These are phyloP conservation scores for Sthenelais limicola DNA, from an alignment of 2,888 invertebrate genomes.

Conservation along the genomic window DNA sequence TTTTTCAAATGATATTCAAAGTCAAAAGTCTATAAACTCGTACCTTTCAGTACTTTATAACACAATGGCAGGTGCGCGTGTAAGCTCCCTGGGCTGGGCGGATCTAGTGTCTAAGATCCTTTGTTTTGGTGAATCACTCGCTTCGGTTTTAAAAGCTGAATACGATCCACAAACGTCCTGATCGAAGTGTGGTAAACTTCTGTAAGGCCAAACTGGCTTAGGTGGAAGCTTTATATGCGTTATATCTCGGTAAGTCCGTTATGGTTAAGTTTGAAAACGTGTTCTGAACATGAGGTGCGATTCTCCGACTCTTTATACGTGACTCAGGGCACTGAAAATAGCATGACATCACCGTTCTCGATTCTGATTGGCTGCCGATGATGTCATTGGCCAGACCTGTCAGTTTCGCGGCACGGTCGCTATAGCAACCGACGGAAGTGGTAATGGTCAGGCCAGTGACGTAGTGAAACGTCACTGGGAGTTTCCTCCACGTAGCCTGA, in stretches of 20 bases:
- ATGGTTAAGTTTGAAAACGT: constrained; percentile 23
- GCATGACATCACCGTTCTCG: constrained; percentile 44
- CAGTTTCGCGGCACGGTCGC: constrained; percentile 21
- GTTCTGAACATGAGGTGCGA: constrained; percentile 11
- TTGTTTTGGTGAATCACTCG: constrained; percentile 24
- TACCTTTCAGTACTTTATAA: too few species aligned
- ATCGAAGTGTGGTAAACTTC: too few species aligned
- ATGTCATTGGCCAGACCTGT: constrained; percentile 35
- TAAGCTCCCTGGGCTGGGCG: not conserved
- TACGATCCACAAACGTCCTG: not conserved
- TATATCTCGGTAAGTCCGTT: too few species aligned
- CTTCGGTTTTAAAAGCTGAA: not conserved
- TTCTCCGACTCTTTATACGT: constrained; percentile 10
- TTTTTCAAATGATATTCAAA: not conserved
- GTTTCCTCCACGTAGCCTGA: constrained; percentile 11
- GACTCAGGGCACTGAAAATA: constrained; percentile 43
- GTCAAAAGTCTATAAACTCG: constrained; percentile 29
- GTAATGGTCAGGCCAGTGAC: constrained; percentile 18
- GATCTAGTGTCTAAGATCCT: constrained; percentile 25
- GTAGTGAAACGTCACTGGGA: not conserved
- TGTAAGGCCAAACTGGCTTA: too few species aligned
- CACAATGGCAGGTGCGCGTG: constrained; percentile 35
- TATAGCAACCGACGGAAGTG: constrained; percentile 28
- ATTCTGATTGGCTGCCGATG: constrained; percentile 46
- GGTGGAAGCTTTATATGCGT: too few species aligned